A percentile compares a stretch with the other conserved stretches of the same genome.
Conservation (phyloP, 2,113 vertebrate species). For the Gulo gulo region DNA sequence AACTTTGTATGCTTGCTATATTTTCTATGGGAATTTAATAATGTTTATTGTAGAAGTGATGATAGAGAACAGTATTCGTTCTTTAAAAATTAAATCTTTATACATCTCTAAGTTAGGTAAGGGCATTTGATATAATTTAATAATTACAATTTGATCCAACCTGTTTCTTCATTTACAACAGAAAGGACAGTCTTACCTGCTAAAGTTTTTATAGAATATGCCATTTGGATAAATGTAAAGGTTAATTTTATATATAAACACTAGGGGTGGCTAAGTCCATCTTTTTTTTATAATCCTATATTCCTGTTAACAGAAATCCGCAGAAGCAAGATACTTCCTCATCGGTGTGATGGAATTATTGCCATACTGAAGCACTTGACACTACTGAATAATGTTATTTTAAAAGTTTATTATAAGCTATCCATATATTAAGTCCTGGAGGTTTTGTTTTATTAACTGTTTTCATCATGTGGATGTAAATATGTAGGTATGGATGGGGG, state of each 20-base stretch:
- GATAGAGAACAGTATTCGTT: neutral
- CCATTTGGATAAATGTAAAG: neutral
- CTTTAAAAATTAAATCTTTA: neutral
- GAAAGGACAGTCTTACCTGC: neutral
- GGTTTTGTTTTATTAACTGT: neutral
- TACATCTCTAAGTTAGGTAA: neutral
- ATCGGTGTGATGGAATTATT: conserved; percentile 37
- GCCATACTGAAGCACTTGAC: neutral
- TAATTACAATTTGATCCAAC: neutral
- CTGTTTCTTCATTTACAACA: neutral
- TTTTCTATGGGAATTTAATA: conserved; percentile 18
- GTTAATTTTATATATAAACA: neutral
- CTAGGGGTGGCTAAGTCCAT: neutral
- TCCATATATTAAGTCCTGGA: neutral
- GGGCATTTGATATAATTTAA: neutral
- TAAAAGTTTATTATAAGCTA: neutral
- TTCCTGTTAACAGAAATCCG: neutral
- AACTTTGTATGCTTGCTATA: neutral
- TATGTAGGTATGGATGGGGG: neutral
- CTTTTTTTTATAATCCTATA: neutral
- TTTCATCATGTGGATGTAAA: neutral
- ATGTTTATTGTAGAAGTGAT: neutral
- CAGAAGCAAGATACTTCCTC: neutral
- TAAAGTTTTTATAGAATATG: neutral
- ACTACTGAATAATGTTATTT: neutral